A percentile compares a stretch with the other conserved stretches of the same genome.
Conservation (phyloP, 2,888 invertebrate genomes). For the Drosophila affinis region DNA sequence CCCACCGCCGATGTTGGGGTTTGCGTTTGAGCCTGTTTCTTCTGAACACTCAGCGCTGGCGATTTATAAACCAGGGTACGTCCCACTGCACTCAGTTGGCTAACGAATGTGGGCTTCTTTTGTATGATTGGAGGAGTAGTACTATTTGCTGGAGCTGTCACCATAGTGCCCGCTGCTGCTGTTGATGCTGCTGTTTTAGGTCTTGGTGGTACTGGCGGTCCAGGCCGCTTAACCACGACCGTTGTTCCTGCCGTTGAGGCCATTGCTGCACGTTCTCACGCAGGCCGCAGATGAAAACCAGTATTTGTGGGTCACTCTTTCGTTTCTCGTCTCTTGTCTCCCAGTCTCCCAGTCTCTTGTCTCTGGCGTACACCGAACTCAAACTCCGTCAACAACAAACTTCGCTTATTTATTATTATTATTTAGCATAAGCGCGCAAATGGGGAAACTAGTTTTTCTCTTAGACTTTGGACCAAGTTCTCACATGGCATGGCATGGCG, state of each 20-base stretch:
- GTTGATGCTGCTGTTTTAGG: conserved; percentile 85
- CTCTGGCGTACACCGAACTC: conserved; percentile 37
- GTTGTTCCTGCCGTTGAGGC: conserved; percentile 73
- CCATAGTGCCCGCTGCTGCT: conserved; percentile 25
- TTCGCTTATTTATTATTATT: conserved; percentile 73
- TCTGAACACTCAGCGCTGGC: conserved; percentile 81
- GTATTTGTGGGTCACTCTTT: conserved; percentile 83
- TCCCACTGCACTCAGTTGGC: conserved; percentile 79
- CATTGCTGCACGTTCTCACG: conserved; percentile 71
- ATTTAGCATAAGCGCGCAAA: conserved; percentile 75
- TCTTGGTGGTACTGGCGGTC: conserved; percentile 92
- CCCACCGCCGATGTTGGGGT: conserved; percentile 61
- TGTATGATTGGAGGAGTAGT: conserved; percentile 69
- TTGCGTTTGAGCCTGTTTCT: conserved; percentile 75
- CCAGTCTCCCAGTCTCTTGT: not conserved
- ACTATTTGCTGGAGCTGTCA: conserved; percentile 14
- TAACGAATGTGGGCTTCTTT: conserved; percentile 73
- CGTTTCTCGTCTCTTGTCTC: conserved; percentile 22
- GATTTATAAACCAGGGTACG: conserved; percentile 84
- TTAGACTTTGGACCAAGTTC: conserved; percentile 52
- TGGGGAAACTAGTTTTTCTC: conserved; percentile 68
- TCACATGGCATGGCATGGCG: conserved; percentile 47
- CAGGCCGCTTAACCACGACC: conserved; percentile 86
- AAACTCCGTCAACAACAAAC: conserved; percentile 44
- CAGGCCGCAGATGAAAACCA: conserved; percentile 67